These are phyloP conservation scores for Spodoptera exigua DNA, from an alignment of 2,888 invertebrate species.

Conservation along the genomic window DNA sequence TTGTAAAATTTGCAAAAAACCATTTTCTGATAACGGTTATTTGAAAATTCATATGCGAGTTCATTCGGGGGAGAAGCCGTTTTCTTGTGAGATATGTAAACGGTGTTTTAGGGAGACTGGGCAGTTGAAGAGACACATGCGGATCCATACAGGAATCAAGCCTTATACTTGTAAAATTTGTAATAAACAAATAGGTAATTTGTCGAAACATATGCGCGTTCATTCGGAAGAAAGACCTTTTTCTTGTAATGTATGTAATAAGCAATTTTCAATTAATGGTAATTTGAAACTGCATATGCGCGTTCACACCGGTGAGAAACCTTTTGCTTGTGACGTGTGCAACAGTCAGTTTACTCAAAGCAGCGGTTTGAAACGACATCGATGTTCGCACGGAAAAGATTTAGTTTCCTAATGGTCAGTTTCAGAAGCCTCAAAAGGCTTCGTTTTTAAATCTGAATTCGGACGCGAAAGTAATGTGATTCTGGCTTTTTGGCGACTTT, in stretches of 20 bases:
- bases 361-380: slow-evolving; percentile 70
- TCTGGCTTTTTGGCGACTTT: too few species aligned
- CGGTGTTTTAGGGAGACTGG: slow-evolving; percentile 79
- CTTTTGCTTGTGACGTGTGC: slow-evolving; percentile 69
- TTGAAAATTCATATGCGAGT: slow-evolving; percentile 83
- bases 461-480: too few species aligned
- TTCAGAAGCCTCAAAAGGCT: too few species aligned
- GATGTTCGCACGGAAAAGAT: slow-evolving; percentile 63
- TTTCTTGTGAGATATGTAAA: slow-evolving; percentile 77
- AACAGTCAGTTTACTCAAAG: slow-evolving; percentile 70
- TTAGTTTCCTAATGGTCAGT: slow-evolving; percentile 17
- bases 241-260: slow-evolving; percentile 72
- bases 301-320: slow-evolving; percentile 69
- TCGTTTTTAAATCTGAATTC: too few species aligned
- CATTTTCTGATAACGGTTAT: slow-evolving; percentile 83
- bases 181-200: slow-evolving; percentile 81
- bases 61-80: slow-evolving; percentile 81
- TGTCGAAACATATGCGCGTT: slow-evolving; percentile 80
- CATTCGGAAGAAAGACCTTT: slow-evolving; percentile 75
- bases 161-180: slow-evolving; percentile 83
- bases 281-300: slow-evolving; percentile 77
- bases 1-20: slow-evolving; percentile 80
- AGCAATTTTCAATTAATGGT: slow-evolving; percentile 73
- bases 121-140: slow-evolving; percentile 78
- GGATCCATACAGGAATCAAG: slow-evolving; percentile 79